Evolutionary conservation across 2,888 invertebrate species (phyloP), one percentile per base, ranked within the genome.

Genomic region (Lagria hirta): DNA sequence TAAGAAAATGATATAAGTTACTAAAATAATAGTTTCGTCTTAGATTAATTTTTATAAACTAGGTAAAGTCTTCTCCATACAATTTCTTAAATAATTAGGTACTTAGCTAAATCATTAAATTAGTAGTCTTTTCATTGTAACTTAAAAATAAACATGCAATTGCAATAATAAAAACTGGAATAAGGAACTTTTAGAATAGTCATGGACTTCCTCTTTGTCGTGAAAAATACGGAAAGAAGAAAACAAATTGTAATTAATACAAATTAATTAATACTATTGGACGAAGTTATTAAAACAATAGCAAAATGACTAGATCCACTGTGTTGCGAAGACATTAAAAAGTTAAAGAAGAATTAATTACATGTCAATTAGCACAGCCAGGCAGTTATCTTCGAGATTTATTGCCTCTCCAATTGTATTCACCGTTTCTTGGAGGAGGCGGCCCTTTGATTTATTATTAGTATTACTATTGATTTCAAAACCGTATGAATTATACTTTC

Each of bases 131-230:
- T n/a, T n/a, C 5, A 18, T 18, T 18, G 20, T 22, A 22, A 23
- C 15, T 15, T 15, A 23, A 23, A 34, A 42, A 42, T 42, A 42
- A 42, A 42, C 34, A 42, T 14, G 28, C 18, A n/a, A n/a, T n/a
- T n/a, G n/a, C n/a, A n/a, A n/a, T n/a, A n/a, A n/a, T 24, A 20
- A 13, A 33, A 34, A 41, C 15, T 27, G 38, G 27, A 28, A 38
- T 38, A 44, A 44, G 44, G 44, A 44, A 44, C 44, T 44, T 30
- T 32, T 21, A 21, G 17, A 22, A 33, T 44, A 44, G 44, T 44
- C 44, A 44, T 44, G 44, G 44, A 33, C 44, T 38, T 30, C 38
- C 38, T 38, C 18, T 13, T 23, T 7, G 15, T 24, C 34, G 16
- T 18, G 21, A 8, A 36, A n/a, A 27, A 37, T 32, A n/a, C n/a